Conservation (phyloP, 2,888 invertebrate species). For the Perizoma affinitatum region DNA sequence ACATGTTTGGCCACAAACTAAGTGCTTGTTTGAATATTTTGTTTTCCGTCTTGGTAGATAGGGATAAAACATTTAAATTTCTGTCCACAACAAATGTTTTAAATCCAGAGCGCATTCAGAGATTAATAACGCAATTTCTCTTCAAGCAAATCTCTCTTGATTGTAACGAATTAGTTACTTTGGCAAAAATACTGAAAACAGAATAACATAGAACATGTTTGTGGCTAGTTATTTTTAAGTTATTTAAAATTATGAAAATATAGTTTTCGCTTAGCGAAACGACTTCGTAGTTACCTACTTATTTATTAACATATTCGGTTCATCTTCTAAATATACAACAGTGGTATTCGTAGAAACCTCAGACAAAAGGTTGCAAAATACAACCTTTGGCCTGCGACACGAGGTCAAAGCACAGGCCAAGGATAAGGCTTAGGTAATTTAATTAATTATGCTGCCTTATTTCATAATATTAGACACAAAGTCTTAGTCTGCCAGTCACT, state of each 20-base stretch:
- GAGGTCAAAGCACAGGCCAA: constrained; percentile 19
- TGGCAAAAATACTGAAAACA: too few relatives aligned
- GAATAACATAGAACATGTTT: too few relatives aligned
- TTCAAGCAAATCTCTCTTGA: constrained; percentile 1
- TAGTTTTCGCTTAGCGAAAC: neutral
- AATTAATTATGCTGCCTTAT: constrained; percentile 28
- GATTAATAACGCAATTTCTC: constrained; percentile 15
- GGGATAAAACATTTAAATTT: neutral
- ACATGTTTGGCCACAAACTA: too few relatives aligned
- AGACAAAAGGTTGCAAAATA: constrained; percentile 17
- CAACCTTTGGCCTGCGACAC: constrained; percentile 19
- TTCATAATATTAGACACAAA: constrained; percentile 23
- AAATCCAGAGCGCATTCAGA: neutral
- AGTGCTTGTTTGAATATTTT: too few relatives aligned
- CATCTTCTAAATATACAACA: neutral
- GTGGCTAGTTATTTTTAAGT: too few relatives aligned
- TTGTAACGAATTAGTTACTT: too few relatives aligned
- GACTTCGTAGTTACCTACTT: neutral
- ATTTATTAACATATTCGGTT: neutral
- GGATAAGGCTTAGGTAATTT: constrained; percentile 15
- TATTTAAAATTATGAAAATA: too few relatives aligned
- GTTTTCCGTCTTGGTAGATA: neutral
- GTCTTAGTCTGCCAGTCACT: constrained; percentile 18
- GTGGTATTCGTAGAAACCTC: constrained; percentile 9
- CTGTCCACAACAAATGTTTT: constrained; percentile 14